These are phyloP conservation scores for Daubentonia madagascariensis DNA, from an alignment of 2,113 vertebrate genomes.

Conservation along the genomic window DNA sequence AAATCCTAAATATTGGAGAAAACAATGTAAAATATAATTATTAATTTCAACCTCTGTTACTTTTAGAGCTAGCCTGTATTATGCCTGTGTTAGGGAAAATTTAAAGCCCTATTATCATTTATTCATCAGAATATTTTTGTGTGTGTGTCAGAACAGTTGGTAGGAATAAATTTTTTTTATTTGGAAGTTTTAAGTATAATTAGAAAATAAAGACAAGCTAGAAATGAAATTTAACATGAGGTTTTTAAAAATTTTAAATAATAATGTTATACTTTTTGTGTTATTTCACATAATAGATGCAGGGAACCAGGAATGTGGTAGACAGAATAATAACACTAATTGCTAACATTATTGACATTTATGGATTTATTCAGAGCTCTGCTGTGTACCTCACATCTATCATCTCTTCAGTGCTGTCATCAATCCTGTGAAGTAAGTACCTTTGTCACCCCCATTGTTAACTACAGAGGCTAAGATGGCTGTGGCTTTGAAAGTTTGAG, in stretches of 20 bases:
- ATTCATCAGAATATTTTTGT: slow-evolving; percentile 41
- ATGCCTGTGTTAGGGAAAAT: background rate
- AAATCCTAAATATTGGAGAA: slow-evolving; percentile 22
- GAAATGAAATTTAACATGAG: slow-evolving; percentile 48
- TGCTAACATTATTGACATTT: background rate
- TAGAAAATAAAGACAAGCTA: slow-evolving; percentile 49
- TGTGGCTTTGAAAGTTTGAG: background rate
- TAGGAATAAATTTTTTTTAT: slow-evolving; percentile 37
- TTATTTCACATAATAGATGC: slow-evolving; percentile 14
- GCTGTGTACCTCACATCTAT: background rate
- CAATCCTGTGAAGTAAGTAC: background rate
- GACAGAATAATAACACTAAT: slow-evolving; percentile 20
- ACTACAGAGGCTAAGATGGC: background rate
- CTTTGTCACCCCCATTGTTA: background rate
- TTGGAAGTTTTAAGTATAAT: slow-evolving; percentile 58
- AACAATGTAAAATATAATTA: background rate
- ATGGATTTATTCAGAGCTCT: background rate
- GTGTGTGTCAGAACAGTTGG: slow-evolving; percentile 3
- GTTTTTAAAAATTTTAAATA: slow-evolving; percentile 1
- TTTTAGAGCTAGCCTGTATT: slow-evolving; percentile 11
- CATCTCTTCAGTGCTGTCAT: background rate
- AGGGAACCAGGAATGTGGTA: background rate
- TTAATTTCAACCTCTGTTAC: slow-evolving; percentile 25
- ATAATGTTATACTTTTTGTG: background rate
- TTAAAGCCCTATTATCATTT: slow-evolving; percentile 39